A percentile compares a stretch with the other conserved stretches of the same genome.
These are phyloP conservation scores for Diceros bicornis DNA, from an alignment of 2,797 vertebrate genomes.

Conservation along the genomic window DNA sequence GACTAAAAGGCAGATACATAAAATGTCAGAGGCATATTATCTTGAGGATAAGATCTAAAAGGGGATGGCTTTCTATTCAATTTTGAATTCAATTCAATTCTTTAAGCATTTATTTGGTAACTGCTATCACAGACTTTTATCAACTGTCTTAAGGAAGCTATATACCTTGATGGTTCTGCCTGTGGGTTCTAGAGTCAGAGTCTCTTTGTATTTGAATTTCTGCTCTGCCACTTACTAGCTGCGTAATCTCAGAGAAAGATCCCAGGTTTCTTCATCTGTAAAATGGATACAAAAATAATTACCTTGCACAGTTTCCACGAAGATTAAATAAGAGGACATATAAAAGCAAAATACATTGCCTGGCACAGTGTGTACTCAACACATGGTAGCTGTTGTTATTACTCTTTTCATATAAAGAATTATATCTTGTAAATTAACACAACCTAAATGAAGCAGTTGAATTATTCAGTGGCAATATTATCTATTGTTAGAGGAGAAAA, in stretches of 20 bases:
- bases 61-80: neutral
- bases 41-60: neutral
- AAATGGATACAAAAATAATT: slow-evolving; percentile 32
- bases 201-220: neutral
- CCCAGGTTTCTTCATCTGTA: slow-evolving; percentile 19
- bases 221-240: neutral
- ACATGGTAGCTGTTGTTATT: neutral
- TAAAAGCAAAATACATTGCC: neutral
- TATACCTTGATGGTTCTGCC: neutral
- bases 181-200: neutral
- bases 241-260: neutral
- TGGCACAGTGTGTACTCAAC: neutral
- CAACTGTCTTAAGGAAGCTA: neutral
- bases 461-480: neutral
- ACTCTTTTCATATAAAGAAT: slow-evolving; percentile 12
- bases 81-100: slow-evolving; percentile 26
- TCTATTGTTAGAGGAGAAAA: slow-evolving; percentile 50
- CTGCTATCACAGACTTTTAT: neutral
- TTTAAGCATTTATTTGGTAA: neutral
- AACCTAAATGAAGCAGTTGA: neutral
- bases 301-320: neutral
- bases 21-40: neutral
- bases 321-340: neutral
- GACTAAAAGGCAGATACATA: neutral
- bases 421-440: neutral